phyloP scores from a whole-genome alignment of 2,113 vertebrate genomes.

The Pomatorhinus ruficollis region DNA sequence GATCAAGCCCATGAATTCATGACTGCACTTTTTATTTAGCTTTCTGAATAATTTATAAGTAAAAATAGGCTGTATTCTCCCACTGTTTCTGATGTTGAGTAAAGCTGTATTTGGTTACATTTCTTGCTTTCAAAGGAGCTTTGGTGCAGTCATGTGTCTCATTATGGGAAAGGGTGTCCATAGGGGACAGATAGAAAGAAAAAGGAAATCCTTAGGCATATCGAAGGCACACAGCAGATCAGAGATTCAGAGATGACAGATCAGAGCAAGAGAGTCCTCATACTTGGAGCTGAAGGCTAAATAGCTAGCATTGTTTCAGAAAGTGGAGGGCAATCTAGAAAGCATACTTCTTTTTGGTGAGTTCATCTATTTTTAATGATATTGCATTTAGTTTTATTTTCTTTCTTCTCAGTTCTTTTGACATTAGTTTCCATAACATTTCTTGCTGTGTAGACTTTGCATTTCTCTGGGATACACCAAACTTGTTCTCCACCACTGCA shows the following conservation, averaged over 20 bases:
- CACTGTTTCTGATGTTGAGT: constrained; percentile 34
- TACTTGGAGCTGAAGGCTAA: background rate
- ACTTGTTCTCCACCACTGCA: background rate
- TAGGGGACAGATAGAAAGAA: constrained; percentile 26
- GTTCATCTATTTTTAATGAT: constrained; percentile 11
- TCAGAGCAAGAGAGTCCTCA: constrained; percentile 1
- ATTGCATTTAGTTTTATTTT: background rate
- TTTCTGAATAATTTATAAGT: constrained; percentile 57
- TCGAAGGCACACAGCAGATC: background rate
- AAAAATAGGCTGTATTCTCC: constrained; percentile 37
- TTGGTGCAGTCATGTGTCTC: constrained; percentile 12
- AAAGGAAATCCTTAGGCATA: constrained; percentile 50
- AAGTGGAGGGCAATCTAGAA: background rate
- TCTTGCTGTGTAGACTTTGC: background rate
- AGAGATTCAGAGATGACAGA: constrained; percentile 32
- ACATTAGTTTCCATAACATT: background rate
- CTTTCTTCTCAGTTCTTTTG: background rate
- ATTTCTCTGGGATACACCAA: background rate
- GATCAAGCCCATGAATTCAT: constrained; percentile 52
- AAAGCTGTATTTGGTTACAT: constrained; percentile 38
- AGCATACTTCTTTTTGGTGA: background rate
- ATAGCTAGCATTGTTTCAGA: background rate
- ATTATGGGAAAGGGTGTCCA: constrained; percentile 19
- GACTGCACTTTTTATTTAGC: constrained; percentile 47
- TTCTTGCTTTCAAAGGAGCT: constrained; percentile 38